phyloP scores from a whole-genome alignment of 2,888 invertebrate genomes.

The Dolomedes plantarius region DNA sequence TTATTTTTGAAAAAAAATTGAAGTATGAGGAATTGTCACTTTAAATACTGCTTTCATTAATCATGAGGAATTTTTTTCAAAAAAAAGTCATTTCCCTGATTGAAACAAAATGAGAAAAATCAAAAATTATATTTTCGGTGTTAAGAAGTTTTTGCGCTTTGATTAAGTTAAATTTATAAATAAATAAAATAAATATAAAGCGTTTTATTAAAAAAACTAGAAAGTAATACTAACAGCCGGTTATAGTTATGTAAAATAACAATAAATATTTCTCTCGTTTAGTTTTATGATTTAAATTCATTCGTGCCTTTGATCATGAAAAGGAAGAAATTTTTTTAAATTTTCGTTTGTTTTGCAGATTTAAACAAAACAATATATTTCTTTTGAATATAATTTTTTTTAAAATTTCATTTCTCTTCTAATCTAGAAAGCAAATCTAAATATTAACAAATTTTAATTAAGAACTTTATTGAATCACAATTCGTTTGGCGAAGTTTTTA shows the following conservation, averaged over 20 bases:
- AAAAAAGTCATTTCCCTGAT: neutral
- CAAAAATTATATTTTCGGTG: neutral
- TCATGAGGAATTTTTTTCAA: neutral
- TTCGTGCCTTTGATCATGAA: neutral
- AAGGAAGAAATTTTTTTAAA: too few species aligned
- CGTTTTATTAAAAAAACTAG: neutral
- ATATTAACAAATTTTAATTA: too few species aligned
- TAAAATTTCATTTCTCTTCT: too few species aligned
- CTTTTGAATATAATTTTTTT: too few species aligned
- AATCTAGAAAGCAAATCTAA: too few species aligned
- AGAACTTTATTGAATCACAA: too few species aligned
- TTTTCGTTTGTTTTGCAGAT: too few species aligned
- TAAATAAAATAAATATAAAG: neutral
- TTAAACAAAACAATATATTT: too few species aligned
- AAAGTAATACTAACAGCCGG: neutral
- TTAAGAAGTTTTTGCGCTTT: neutral
- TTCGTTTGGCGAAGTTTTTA: too few species aligned
- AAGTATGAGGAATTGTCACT: neutral
- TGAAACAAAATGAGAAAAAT: neutral
- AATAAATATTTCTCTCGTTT: neutral
- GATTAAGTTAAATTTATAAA: conserved; percentile 4
- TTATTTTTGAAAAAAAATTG: neutral
- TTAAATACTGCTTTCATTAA: neutral
- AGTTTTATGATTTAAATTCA: neutral
- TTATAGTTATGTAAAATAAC: neutral